Conservation (phyloP, 2,797 vertebrate genomes). For the Anomalospiza imberbis region DNA sequence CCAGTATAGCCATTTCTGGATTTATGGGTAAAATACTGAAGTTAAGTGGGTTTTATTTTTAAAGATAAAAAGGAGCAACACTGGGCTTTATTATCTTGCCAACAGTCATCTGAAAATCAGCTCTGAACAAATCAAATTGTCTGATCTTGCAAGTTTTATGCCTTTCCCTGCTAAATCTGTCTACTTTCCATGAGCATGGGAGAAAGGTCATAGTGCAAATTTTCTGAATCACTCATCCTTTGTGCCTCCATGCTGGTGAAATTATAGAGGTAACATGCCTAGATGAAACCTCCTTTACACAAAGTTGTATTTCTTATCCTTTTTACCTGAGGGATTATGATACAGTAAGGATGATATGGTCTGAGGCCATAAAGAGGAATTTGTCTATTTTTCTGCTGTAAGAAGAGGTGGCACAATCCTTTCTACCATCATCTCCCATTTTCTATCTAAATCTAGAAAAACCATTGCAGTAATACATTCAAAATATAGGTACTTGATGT, state of each 20-base stretch:
- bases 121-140: background rate
- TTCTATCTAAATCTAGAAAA: background rate
- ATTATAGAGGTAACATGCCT: background rate
- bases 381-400: background rate
- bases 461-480: background rate
- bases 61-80: background rate
- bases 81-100: background rate
- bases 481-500: background rate
- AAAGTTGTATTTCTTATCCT: background rate
- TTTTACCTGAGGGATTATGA: background rate
- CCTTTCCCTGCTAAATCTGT: background rate
- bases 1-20: background rate
- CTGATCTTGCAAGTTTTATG: background rate
- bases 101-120: background rate
- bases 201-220: background rate
- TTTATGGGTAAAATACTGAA: background rate
- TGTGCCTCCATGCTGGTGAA: background rate
- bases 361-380: background rate
- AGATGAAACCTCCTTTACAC: background rate
- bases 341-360: background rate
- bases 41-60: background rate
- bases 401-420: background rate
- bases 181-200: background rate
- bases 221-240: background rate
- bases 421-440: background rate